Evolutionary conservation across 2,888 invertebrate species (phyloP).

Genomic region (Glaucopsyche alexis): DNA sequence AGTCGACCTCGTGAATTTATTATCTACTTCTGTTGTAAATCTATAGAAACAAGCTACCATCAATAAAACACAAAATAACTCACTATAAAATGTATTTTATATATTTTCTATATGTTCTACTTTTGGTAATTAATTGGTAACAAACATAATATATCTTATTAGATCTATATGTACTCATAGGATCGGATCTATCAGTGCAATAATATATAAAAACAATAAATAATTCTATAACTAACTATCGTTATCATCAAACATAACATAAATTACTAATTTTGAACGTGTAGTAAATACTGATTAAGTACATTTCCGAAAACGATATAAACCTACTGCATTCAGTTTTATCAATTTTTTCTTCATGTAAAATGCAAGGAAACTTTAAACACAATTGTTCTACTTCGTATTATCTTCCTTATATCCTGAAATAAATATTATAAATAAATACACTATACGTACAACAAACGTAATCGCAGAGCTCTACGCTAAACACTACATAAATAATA

Average conservation of each 20-base stretch:
- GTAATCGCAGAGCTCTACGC: constrained; percentile 1
- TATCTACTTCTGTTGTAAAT: no score
- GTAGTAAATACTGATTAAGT: constrained; percentile 28
- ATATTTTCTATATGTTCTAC: constrained; percentile 23
- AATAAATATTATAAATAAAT: constrained; percentile 10
- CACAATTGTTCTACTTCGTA: constrained; percentile 6
- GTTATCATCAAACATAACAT: constrained; percentile 20
- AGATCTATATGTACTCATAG: constrained; percentile 3
- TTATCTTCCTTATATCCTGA: constrained; percentile 25
- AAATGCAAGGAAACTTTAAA: constrained; percentile 24
- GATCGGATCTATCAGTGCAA: background rate
- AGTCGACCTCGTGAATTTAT: background rate
- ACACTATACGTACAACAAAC: background rate
- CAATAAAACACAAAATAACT: constrained; percentile 26
- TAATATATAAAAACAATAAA: constrained; percentile 25
- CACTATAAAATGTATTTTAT: constrained; percentile 26
- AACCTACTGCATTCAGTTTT: constrained; percentile 23
- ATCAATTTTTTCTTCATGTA: constrained; percentile 25
- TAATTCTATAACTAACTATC: constrained; percentile 19
- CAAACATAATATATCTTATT: constrained; percentile 23
- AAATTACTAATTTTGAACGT: constrained; percentile 18
- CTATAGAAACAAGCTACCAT: background rate
- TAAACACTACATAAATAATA: background rate
- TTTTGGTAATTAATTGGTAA: constrained; percentile 1
- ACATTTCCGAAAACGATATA: constrained; percentile 25